Evolutionary conservation across 2,888 invertebrate species (phyloP), one percentile per base, ranked within the genome.

Genomic region (Nomada fucata): DNA sequence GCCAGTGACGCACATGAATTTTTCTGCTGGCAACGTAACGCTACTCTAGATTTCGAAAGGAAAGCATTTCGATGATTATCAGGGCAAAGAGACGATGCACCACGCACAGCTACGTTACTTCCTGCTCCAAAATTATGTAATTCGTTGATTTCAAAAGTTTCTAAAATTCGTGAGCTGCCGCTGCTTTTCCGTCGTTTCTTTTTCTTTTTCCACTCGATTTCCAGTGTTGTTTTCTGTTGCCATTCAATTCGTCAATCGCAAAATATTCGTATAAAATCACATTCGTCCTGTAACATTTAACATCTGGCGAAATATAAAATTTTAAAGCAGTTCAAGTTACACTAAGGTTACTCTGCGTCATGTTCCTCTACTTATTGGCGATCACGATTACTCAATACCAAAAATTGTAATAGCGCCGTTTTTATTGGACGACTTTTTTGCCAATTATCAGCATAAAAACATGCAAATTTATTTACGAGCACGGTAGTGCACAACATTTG

Each of bases 11-110:
- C 36, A 18, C 47, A 59, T 47, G 42, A 69, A 53, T 64, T 42
- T 53, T 29, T 15, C 55, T 15, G 50, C 13, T 26, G 63, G 71
- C 42, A 63, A 76, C 52, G 15, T 26, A 67, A 60, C 42, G 7
- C 52, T 20, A 5, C 7, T 36, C n/a, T 26, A 29, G 67, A n/a
- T 60, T 65, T 59, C 75, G 76, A 75, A 73, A 82, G 63, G 61
- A 72, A 76, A 75, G 42, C 72, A 77, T 75, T 81, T 78, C 36
- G 79, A 64, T 86, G 84, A 29, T 73, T 84, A 84, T 86, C 74
- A 71, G 82, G 68, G 47, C 64, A 80, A 72, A 72, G 72, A 78
- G 57, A 63, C 55, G 57, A 63, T 78, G 64, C 60, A 76, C 53
- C 44, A 73, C 29, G 26, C 68, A 52, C 53, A 53, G 63, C 57